Base-by-base conservation (phyloP, 2,113 vertebrate species). In the Callaeas wilsoni region DNA sequence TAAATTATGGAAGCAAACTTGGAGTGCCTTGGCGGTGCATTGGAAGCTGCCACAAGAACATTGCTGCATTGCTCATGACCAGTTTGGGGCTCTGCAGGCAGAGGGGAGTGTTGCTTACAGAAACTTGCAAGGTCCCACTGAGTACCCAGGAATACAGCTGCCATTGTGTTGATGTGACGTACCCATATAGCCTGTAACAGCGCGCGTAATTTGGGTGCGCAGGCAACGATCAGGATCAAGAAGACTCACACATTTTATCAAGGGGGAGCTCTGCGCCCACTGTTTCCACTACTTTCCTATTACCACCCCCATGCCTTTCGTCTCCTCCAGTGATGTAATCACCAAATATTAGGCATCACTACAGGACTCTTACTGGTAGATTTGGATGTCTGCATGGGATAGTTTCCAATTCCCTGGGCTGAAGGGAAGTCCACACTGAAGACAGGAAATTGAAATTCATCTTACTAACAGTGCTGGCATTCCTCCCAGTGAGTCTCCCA, bases 131-230 rank as follows among this genome's bases (percentile, higher is more conserved):
- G 35, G 23, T 52, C 25, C 71, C 17, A 17, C 4, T 53, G 32
- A 46, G 30, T 14, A 27, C 47, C 30, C 27, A 10, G 5, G 42
- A 71, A 52, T 29, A 30, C 56, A 50, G 50, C 18, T 60, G 39
- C 16, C 18, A 4, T 60, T 17, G 19, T 60, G 32, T 44, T 52
- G n/a, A 27, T 29, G 6, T 37, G 7, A 13, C 50, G 18, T 52
- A 37, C 8, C 7, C n/a, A 8, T 18, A 14, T 0, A 60, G 25
- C 23, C 12, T 2, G 0, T 39, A 47, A 12, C 23, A 62, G 33
- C 12, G 10, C 10, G 1, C 7, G 29, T 19, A 23, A 23, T 37
- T 71, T 29, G 50, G 26, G 33, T 55, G 17, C 11, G 10, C 52
- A 86, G 20, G 8, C 13, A 13, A 12, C 30, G 27, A 26, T 10